phyloP scores from a whole-genome alignment of 2,797 vertebrate species.

The Melanogrammus aeglefinus region DNA sequence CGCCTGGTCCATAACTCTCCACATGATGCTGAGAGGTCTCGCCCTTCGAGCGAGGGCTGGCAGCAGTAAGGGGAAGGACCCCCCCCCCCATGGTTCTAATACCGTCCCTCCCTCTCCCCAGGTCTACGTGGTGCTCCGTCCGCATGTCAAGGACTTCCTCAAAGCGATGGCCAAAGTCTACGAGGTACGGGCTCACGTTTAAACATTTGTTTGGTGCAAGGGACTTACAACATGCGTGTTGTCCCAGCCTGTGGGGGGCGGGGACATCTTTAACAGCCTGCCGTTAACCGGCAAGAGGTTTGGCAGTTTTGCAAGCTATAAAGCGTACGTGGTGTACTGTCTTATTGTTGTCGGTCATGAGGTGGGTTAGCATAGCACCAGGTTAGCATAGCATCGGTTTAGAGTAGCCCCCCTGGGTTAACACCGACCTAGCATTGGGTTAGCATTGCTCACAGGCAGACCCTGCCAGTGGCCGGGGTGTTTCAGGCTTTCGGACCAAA shows the following conservation, averaged over 20 bases:
- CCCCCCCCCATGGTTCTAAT: neutral
- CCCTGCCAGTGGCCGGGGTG: neutral
- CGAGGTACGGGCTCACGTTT: slow-evolving; percentile 68
- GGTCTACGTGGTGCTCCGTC: slow-evolving; percentile 81
- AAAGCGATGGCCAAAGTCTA: slow-evolving; percentile 77
- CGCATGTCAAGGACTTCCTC: slow-evolving; percentile 78
- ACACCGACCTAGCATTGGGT: neutral
- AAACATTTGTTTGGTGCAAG: slow-evolving; percentile 1
- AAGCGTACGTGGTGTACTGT: neutral
- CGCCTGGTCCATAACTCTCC: neutral
- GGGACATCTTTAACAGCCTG: neutral
- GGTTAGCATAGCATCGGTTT: neutral
- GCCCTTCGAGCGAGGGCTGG: neutral
- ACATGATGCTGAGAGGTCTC: neutral
- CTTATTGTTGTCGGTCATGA: neutral
- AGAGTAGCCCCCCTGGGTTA: neutral
- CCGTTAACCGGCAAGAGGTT: neutral
- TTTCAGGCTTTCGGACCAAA: neutral
- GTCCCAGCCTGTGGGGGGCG: neutral
- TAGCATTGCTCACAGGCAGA: neutral
- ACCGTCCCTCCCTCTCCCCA: slow-evolving; percentile 31
- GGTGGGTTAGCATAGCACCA: neutral
- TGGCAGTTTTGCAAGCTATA: neutral
- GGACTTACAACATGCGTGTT: neutral
- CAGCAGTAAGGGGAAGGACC: neutral